A percentile compares a stretch with the other conserved stretches of the same genome.
These are phyloP conservation scores for Limosa lapponica DNA, from an alignment of 2,797 vertebrate species.

Conservation along the genomic window DNA sequence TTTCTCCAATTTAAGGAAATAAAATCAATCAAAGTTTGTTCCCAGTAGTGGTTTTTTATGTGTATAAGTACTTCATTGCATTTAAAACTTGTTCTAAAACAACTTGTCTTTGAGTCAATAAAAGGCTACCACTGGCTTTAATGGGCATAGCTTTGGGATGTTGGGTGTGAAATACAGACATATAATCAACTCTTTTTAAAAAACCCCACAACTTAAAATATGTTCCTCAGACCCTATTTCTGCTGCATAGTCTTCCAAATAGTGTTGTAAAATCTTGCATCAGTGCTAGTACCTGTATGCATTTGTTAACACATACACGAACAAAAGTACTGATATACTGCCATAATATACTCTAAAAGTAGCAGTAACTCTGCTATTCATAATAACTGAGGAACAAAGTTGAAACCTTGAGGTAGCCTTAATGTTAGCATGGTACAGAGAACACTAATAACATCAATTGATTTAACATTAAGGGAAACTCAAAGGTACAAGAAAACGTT, in stretches of 20 bases:
- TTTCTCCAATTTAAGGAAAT: background rate
- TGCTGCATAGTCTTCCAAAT: background rate
- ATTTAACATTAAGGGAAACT: conserved; percentile 30
- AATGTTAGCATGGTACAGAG: background rate
- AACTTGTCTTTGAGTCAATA: background rate
- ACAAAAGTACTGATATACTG: background rate
- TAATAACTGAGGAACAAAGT: background rate
- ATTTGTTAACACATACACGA: background rate
- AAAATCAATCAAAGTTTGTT: background rate
- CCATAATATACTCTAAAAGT: background rate
- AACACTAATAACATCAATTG: conserved; percentile 9
- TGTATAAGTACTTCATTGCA: background rate
- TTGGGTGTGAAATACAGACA: background rate
- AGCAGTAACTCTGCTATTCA: background rate
- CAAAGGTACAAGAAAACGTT: conserved; percentile 17
- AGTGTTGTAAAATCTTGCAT: background rate
- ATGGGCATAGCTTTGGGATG: background rate
- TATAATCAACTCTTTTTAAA: background rate
- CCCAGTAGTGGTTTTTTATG: background rate
- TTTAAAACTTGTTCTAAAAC: background rate
- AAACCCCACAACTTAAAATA: background rate
- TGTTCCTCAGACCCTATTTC: background rate
- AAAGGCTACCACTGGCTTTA: background rate
- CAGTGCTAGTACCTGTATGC: background rate
- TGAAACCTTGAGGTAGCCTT: background rate